phyloP scores from a whole-genome alignment of 2,797 vertebrate species.

The Phataginus tetradactyla region DNA sequence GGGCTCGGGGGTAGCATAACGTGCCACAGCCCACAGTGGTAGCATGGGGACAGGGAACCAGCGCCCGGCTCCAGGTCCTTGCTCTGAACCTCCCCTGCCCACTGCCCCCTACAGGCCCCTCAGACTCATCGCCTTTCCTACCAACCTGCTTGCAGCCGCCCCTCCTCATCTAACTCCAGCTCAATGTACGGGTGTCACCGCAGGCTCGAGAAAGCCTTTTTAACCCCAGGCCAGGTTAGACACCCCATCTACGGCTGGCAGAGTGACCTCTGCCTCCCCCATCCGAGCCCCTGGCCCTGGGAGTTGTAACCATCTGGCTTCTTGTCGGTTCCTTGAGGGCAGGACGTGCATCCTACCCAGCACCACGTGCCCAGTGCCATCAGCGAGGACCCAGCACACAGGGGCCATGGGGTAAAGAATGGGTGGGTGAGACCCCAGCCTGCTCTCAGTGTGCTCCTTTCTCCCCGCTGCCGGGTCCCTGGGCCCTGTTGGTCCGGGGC shows the following conservation, averaged over 20 bases:
- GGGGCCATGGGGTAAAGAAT: background rate
- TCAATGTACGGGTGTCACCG: background rate
- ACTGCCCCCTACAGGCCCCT: background rate
- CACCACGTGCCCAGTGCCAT: background rate
- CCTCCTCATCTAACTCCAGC: background rate
- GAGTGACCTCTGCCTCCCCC: background rate
- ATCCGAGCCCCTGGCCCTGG: background rate
- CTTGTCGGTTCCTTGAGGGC: background rate
- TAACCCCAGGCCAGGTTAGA: background rate
- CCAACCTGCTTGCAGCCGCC: background rate
- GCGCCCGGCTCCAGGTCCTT: background rate
- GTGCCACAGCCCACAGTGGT: background rate
- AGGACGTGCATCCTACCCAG: background rate
- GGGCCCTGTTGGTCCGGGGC: background rate
- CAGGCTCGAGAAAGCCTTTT: background rate
- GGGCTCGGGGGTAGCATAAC: background rate
- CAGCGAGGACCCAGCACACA: background rate
- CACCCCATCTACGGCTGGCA: fast-evolving
- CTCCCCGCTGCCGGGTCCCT: background rate
- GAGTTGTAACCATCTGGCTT: background rate
- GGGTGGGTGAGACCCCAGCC: background rate
- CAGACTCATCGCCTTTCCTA: background rate
- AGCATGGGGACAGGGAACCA: background rate
- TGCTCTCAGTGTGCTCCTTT: background rate
- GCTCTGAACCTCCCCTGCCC: background rate